Evolutionary conservation across 2,113 vertebrate genomes (phyloP), one percentile per base, ranked within the genome.

Genomic region (Pseudopodoces humilis): DNA sequence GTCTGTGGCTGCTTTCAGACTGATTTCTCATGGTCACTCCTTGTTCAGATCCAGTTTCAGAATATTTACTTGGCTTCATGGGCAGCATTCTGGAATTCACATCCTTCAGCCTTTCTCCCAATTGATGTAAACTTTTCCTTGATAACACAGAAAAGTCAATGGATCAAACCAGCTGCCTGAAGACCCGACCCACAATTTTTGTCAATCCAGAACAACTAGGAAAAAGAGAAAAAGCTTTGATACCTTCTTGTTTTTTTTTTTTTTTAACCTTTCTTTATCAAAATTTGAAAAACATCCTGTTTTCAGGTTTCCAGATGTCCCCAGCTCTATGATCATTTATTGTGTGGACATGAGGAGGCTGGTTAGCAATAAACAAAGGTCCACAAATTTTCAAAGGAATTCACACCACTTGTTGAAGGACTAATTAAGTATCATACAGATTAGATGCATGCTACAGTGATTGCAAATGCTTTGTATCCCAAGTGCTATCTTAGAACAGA

Each of bases 351-450:
- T 31, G 70, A 91, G 94, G 83, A 84, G 68, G 85, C 67, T 92
- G 80, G 68, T 49, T 87, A 74, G 88, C 87, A 86, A 55, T 80
- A 95, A 97, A 97, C 96, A 96, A 97, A 97, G 87, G 96, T 96
- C 94, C 88, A 92, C 88, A 96, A 56, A 96, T 97, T 96, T 97
- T 97, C 92, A 95, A 96, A 94, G 83, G 83, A 87, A 89, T 80
- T 86, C 81, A 83, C 88, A 83, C 80, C 83, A 96, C 94, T 95
- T 95, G 77, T 96, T 95, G 95, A 91, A 92, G 86, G 94, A 94
- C 92, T 91, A 96, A 97, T 97, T 97, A 96, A 93, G 95, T 96
- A 86, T 94, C 91, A 96, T 94, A 92, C 94, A 95, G 82, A 84
- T 80, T 85, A 64, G 87, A 92, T 91, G 91, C 95, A 94, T 92